These are phyloP conservation scores for Parotocinclus haroldoi DNA, from an alignment of 2,797 vertebrate genomes.

Conservation along the genomic window DNA sequence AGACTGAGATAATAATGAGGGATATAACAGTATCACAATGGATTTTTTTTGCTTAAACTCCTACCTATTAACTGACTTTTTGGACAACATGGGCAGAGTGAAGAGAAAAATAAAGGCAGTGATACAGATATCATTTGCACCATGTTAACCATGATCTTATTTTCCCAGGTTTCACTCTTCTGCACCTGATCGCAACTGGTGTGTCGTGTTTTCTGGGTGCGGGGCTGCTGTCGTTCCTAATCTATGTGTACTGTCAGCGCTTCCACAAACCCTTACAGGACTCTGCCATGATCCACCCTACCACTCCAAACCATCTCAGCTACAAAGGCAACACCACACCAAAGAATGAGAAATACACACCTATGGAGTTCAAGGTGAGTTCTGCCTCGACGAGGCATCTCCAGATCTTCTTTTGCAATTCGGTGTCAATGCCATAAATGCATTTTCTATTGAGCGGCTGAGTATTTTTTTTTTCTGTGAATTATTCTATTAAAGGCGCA, in stretches of 20 bases:
- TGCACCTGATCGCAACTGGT: slow-evolving; percentile 93
- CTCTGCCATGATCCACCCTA: slow-evolving; percentile 83
- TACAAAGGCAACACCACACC: slow-evolving; percentile 86
- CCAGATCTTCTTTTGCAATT: too few species aligned
- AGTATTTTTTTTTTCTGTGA: too few species aligned
- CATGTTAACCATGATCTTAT: slow-evolving; percentile 11
- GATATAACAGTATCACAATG: neutral
- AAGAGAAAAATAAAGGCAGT: neutral
- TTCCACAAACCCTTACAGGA: slow-evolving; percentile 93
- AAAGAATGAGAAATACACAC: slow-evolving; percentile 89
- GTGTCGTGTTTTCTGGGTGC: slow-evolving; percentile 95
- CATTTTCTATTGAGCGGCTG: too few species aligned
- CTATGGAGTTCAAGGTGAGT: slow-evolving; percentile 88
- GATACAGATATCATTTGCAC: neutral
- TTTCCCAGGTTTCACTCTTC: slow-evolving; percentile 85
- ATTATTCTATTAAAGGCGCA: too few species aligned
- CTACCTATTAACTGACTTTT: too few species aligned
- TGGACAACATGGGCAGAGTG: slow-evolving; percentile 2
- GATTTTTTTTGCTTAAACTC: too few species aligned
- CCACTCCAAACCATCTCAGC: slow-evolving; percentile 86
- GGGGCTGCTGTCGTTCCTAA: slow-evolving; percentile 89
- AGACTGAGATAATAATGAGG: slow-evolving; percentile 32
- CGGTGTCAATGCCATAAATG: too few species aligned
- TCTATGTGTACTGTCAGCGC: slow-evolving; percentile 91
- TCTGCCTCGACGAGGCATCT: neutral